Percentiles rank a stretch among this genome's conserved stretches.
These are phyloP conservation scores for Nothobranchius kuhntae DNA, from an alignment of 2,113 vertebrate species.

Conservation along the genomic window DNA sequence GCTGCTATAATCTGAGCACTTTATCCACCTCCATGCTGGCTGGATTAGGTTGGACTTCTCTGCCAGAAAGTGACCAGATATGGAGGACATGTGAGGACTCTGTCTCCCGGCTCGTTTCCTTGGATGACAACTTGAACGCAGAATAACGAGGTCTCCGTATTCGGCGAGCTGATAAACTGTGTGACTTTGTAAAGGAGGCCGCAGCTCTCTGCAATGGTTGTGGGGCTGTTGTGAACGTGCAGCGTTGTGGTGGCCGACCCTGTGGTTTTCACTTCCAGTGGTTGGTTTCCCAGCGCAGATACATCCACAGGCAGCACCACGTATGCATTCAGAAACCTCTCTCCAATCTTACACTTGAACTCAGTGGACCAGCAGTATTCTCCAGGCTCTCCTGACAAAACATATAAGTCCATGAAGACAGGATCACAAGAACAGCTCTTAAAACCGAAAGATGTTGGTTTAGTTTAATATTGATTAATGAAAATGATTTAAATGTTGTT, in stretches of 20 bases:
- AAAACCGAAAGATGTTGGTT: no score
- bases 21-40: constrained; percentile 25
- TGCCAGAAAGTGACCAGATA: constrained; percentile 74
- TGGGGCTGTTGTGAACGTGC: constrained; percentile 24
- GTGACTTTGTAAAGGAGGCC: constrained; percentile 75
- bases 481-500: no score
- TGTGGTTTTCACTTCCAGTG: constrained; percentile 48
- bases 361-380: constrained; percentile 75
- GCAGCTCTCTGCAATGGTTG: constrained; percentile 60
- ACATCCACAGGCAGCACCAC: constrained; percentile 69
- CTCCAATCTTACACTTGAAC: constrained; percentile 60
- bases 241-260: constrained; percentile 16
- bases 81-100: constrained; percentile 64
- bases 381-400: constrained; percentile 61
- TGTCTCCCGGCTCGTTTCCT: constrained; percentile 27
- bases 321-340: constrained; percentile 63
- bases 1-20: no score
- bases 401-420: neutral
- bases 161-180: constrained; percentile 29
- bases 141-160: constrained; percentile 19
- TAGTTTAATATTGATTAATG: no score
- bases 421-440: neutral
- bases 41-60: constrained; percentile 41
- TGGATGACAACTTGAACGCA: constrained; percentile 60
- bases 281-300: constrained; percentile 8